Percentiles rank a stretch among this genome's conserved stretches.
These are phyloP conservation scores for Tetramorium bicarinatum DNA, from an alignment of 2,888 invertebrate species.

Conservation along the genomic window DNA sequence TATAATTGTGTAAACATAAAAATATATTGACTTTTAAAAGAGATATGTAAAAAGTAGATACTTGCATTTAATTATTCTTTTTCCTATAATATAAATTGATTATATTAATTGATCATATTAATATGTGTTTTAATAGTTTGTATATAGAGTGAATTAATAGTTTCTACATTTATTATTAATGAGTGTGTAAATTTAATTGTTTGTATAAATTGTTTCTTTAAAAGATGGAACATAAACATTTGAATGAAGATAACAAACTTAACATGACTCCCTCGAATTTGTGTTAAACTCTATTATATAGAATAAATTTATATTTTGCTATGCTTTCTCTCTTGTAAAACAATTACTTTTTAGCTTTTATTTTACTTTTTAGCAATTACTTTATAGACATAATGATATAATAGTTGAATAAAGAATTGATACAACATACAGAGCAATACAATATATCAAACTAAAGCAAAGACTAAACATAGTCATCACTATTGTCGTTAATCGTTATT, in stretches of 20 bases:
- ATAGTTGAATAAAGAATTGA: neutral
- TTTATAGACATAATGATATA: constrained; percentile 14
- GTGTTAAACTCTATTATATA: neutral
- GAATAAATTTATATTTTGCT: neutral
- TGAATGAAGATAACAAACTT: neutral
- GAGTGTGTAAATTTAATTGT: neutral
- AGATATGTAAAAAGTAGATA: neutral
- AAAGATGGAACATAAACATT: neutral
- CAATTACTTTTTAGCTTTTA: constrained; percentile 6
- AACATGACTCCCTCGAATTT: neutral
- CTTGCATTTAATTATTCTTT: neutral
- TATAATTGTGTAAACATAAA: neutral
- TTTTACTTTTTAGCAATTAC: too few species aligned
- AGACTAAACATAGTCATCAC: neutral
- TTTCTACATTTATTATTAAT: neutral
- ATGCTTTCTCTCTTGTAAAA: neutral
- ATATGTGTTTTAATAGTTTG: neutral
- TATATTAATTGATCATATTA: neutral
- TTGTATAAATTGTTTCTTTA: neutral
- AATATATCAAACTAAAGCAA: neutral
- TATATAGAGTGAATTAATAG: neutral
- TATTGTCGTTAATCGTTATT: constrained; percentile 19
- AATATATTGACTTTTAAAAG: neutral
- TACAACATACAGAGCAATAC: neutral
- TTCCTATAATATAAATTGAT: neutral